Evolutionary conservation across 2,888 invertebrate genomes (phyloP).

Genomic region (Polyommatus iphigenia): DNA sequence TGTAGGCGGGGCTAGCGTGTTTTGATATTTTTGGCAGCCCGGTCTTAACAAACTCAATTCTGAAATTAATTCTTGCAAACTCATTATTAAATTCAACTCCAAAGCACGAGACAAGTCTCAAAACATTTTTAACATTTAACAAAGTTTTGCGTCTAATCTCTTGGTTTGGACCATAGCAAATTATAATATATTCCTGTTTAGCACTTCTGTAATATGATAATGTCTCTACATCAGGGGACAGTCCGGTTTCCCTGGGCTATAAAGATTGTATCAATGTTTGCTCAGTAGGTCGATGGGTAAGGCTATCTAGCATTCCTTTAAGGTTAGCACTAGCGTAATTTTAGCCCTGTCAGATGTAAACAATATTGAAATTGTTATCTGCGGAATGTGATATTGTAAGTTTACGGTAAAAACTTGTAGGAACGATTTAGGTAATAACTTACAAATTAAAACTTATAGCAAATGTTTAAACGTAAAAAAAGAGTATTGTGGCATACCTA

Average conservation of each 20-base stretch:
- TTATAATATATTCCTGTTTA: neutral
- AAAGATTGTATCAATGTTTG: slow-evolving; percentile 9
- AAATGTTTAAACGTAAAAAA: no score
- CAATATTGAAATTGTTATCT: neutral
- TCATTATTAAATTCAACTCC: no score
- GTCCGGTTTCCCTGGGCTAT: neutral
- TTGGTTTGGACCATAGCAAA: neutral
- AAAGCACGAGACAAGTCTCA: no score
- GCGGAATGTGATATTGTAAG: no score
- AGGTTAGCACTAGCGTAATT: neutral
- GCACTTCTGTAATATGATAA: neutral
- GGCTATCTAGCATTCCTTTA: slow-evolving; percentile 25
- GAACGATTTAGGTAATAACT: no score
- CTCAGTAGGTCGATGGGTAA: slow-evolving; percentile 13
- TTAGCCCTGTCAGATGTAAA: neutral
- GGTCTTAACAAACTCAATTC: no score
- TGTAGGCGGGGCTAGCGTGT: no score
- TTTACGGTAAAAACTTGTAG: no score
- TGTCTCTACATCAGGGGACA: neutral
- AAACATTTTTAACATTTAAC: neutral
- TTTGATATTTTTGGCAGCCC: no score
- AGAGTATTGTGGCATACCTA: no score
- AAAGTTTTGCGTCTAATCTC: neutral
- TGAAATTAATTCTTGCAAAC: no score
- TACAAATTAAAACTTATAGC: no score